Base-by-base conservation (phyloP, 2,888 invertebrate genomes). In the Achlya flavicornis region DNA sequence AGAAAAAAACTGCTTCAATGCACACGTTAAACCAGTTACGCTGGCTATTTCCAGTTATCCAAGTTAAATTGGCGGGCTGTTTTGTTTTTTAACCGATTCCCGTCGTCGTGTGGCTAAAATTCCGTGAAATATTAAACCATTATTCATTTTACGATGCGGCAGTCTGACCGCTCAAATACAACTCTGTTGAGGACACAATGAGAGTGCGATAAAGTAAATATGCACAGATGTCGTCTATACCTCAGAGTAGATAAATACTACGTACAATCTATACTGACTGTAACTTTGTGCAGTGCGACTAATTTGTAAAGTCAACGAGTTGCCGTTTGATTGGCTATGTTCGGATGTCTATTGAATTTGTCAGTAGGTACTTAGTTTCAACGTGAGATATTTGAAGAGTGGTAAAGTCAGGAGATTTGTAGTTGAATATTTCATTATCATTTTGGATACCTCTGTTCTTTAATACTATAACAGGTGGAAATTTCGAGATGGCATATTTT, bases 121-220 rank as follows among this genome's bases (percentile, higher is more conserved):
- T 65, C 59, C 53, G 64, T 69, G 63, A 69, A 67, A 67, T 71
- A 67, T 69, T 61, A 64, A 58, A 41, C 63, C 65, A 64, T 66
- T 64, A 67, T 67, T 71, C 67, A 69, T 66, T 67, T 69, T 69
- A 67, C 59, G 66, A 67, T 63, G 66, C 62, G 64, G 65, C 66
- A 63, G 48, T 57, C 63, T 5, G 16, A 38, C 38, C 16, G 16
- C 53, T 46, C 32, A 12, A 62, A 62, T 57, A 41, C n/a, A n/a
- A 46, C 35, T 58, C 32, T 8, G 58, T 32, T 58, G 58, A 12
- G 32, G 8, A 58, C n/a, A 58, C 58, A 58, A 33, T 8, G 35
- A 57, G 33, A 7, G 10, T 26, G 26, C 14, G 12, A 14, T 35
- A 33, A 33, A 33, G 32, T 33, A 33, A 53, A 53, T 19, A 53